These are phyloP conservation scores for Pterocles orientalis DNA, from an alignment of 2,113 vertebrate species.

Conservation along the genomic window DNA sequence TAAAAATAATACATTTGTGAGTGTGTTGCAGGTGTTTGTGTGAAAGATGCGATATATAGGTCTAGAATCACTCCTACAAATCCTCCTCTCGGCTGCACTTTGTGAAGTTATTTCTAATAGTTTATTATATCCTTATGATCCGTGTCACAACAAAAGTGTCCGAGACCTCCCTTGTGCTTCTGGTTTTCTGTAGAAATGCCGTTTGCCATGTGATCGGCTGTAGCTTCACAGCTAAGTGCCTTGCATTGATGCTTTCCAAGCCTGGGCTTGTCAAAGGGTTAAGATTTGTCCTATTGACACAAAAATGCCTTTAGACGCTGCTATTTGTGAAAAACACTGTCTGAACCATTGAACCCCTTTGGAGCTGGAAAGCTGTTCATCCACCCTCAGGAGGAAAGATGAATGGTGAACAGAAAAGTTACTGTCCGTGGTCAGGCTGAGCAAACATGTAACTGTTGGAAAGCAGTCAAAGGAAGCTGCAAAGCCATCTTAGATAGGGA, in stretches of 20 bases:
- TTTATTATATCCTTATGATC: background rate
- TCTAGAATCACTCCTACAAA: background rate
- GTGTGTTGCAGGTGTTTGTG: background rate
- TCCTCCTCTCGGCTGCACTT: background rate
- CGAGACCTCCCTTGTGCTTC: background rate
- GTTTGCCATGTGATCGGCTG: background rate
- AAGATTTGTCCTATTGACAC: background rate
- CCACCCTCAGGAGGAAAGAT: background rate
- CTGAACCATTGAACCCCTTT: conserved; percentile 2
- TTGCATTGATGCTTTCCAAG: background rate
- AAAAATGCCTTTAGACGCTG: background rate
- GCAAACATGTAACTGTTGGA: conserved; percentile 22
- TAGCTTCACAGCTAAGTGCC: conserved; percentile 9
- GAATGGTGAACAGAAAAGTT: background rate
- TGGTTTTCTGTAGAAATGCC: background rate
- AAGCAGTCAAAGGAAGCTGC: conserved; percentile 36
- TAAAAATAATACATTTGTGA: background rate
- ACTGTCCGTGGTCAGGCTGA: conserved; percentile 12
- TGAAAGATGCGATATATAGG: background rate
- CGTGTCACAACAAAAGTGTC: background rate
- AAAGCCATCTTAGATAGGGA: conserved; percentile 39
- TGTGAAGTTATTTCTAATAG: background rate
- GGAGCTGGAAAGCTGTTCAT: background rate
- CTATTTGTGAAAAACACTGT: background rate
- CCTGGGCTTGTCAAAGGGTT: background rate